A percentile compares a stretch with the other conserved stretches of the same genome.
Conservation (phyloP, 2,797 vertebrate genomes). For the Coregonus sp. region DNA sequence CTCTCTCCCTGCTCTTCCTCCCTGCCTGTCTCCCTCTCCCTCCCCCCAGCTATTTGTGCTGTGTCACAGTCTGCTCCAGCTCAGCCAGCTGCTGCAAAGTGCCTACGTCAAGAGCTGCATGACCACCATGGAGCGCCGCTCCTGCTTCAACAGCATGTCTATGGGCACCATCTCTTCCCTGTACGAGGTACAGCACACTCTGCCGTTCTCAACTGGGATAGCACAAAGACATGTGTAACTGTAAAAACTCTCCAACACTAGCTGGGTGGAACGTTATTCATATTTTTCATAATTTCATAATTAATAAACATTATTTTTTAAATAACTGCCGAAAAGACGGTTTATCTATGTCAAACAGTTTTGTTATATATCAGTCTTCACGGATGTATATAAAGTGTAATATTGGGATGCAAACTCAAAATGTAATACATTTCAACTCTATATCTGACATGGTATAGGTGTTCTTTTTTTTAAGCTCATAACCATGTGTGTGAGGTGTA, state of each 20-base stretch:
- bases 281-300: neutral
- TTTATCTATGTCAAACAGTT: too few relatives aligned
- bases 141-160: constrained; percentile 69
- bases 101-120: constrained; percentile 83
- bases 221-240: neutral
- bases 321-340: too few relatives aligned
- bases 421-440: too few relatives aligned
- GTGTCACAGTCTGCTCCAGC: constrained; percentile 80
- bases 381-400: too few relatives aligned
- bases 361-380: too few relatives aligned
- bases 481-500: too few relatives aligned
- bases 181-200: constrained; percentile 71
- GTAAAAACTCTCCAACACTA: neutral
- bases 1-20: neutral
- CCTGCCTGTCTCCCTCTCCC: neutral
- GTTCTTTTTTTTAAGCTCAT: too few relatives aligned
- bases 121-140: constrained; percentile 81
- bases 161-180: constrained; percentile 80
- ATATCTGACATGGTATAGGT: too few relatives aligned
- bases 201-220: neutral
- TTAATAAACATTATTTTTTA: too few relatives aligned
- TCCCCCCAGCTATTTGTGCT: constrained; percentile 75
- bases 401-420: too few relatives aligned
- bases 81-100: constrained; percentile 79
- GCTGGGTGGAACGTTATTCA: neutral